phyloP scores from a whole-genome alignment of 1,140 invertebrate species.

The Zaprionus gabonicus region DNA sequence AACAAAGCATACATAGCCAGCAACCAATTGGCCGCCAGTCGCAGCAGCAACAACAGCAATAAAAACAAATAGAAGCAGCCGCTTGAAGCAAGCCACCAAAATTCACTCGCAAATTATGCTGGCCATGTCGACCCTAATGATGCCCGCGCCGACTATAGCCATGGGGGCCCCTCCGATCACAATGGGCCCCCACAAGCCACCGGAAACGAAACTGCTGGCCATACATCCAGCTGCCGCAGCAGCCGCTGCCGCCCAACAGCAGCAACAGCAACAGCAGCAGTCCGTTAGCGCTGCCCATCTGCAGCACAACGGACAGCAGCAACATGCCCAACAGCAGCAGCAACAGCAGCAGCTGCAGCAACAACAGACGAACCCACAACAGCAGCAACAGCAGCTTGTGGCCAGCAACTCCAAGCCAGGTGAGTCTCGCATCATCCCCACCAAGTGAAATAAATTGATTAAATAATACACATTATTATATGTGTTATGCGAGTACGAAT shows the following conservation, averaged over 20 bases:
- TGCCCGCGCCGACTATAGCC: slow-evolving; percentile 83
- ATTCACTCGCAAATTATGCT: slow-evolving; percentile 84
- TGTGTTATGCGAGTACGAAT: no score
- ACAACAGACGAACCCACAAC: slow-evolving; percentile 52
- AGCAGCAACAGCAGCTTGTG: slow-evolving; percentile 63
- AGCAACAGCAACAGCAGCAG: slow-evolving; percentile 75
- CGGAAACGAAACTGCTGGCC: slow-evolving; percentile 83
- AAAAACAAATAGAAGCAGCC: slow-evolving; percentile 10
- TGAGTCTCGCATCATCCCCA: slow-evolving; percentile 41
- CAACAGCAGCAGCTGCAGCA: slow-evolving; percentile 60
- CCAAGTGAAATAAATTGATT: neutral
- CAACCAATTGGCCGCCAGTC: slow-evolving; percentile 38
- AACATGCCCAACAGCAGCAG: slow-evolving; percentile 68
- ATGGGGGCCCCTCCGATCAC: slow-evolving; percentile 83
- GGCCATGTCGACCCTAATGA: slow-evolving; percentile 84
- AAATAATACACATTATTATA: neutral
- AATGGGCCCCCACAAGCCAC: slow-evolving; percentile 84
- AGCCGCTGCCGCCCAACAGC: slow-evolving; percentile 71
- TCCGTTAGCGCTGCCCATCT: slow-evolving; percentile 67
- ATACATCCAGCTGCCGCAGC: slow-evolving; percentile 83
- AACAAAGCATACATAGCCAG: slow-evolving; percentile 26
- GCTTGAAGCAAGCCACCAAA: slow-evolving; percentile 54
- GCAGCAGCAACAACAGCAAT: neutral
- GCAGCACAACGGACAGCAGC: slow-evolving; percentile 81
- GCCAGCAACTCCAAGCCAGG: slow-evolving; percentile 78